Evolutionary conservation across 2,113 vertebrate genomes (phyloP), one percentile per base, ranked within the genome.

Genomic region (Chionodraco myersi): DNA sequence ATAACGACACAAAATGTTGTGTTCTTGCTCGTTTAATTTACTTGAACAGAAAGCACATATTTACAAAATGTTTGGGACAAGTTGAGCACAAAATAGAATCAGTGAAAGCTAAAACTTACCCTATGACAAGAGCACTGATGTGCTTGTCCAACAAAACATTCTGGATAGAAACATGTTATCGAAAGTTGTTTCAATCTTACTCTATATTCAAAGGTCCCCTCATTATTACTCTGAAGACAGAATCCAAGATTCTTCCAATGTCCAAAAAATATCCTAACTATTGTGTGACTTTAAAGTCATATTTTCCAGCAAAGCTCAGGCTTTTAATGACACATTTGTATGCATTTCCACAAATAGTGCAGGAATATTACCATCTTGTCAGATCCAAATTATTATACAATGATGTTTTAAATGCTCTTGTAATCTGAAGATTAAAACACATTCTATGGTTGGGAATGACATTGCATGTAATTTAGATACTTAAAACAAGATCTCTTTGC

Each of bases 391-490:
- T 2, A 15, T 5, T 16, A 62, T 47, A 15, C 23, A 62, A 48
- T 26, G 13, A 64, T 10, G 34, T 68, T 76, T 72, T 52, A 48
- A 54, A 75, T 34, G 67, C 75, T 88, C 84, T 86, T 80, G 77
- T 84, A 87, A 91, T 59, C 63, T 61, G 56, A 47, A 87, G 60
- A 81, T 82, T 57, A 65, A 89, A 63, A 66, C 72, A 71, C 69
- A 80, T 59, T 72, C 75, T 83, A 67, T 57, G 12, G 44, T 11
- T 18, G 12, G 54, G 49, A 57, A 80, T 82, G 88, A 53, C 48
- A 4, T 16, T 45, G 72, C 85, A 88, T 85, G 36, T 52, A n/a
- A 85, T 80, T 57, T 13, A 0, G 4, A 18, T 63, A 9, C 88
- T 86, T 86, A 90, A 54, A 60, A 59, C 23, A 10, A 15, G n/a